A percentile compares a stretch with the other conserved stretches of the same genome.
Evolutionary conservation across 2,797 vertebrate genomes (phyloP).

Genomic region (Corythornis leucogaster): DNA sequence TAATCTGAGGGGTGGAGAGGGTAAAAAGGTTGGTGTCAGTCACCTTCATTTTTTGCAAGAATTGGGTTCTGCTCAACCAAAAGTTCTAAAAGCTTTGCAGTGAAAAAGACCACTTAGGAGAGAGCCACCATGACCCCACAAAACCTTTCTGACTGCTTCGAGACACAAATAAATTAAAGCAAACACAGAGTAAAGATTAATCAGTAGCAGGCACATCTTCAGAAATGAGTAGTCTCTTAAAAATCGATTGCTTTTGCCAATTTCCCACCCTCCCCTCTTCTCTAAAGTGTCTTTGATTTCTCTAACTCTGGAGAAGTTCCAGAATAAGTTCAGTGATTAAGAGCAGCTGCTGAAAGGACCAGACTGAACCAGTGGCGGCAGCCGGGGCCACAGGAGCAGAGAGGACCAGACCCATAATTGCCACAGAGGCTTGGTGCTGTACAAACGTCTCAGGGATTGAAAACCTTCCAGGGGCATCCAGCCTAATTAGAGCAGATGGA

Average conservation of each 20-base stretch:
- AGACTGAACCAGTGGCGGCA: not conserved
- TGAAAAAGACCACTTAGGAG: not conserved
- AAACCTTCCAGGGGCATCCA: slow-evolving; percentile 1
- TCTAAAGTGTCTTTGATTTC: slow-evolving; percentile 17
- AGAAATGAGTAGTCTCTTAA: slow-evolving; percentile 8
- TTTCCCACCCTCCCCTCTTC: not conserved
- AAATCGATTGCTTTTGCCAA: not conserved
- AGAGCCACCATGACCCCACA: not conserved
- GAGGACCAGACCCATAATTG: not conserved
- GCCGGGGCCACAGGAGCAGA: rapidly evolving
- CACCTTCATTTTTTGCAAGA: not conserved
- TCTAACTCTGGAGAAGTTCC: not conserved
- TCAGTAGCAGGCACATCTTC: slow-evolving; percentile 19
- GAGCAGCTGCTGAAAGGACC: not conserved
- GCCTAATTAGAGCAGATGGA: not conserved
- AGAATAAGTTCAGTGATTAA: slow-evolving; percentile 1
- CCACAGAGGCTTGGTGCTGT: not conserved
- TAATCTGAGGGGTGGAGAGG: not conserved
- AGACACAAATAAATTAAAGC: slow-evolving; percentile 16
- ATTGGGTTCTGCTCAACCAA: not conserved
- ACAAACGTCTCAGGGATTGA: not conserved
- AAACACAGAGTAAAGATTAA: slow-evolving; percentile 11
- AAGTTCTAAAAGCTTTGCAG: not conserved
- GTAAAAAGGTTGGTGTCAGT: not conserved
- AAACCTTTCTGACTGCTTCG: not conserved